These are phyloP conservation scores for Carassius gibelio DNA, from an alignment of 2,113 vertebrate species.

Conservation along the genomic window DNA sequence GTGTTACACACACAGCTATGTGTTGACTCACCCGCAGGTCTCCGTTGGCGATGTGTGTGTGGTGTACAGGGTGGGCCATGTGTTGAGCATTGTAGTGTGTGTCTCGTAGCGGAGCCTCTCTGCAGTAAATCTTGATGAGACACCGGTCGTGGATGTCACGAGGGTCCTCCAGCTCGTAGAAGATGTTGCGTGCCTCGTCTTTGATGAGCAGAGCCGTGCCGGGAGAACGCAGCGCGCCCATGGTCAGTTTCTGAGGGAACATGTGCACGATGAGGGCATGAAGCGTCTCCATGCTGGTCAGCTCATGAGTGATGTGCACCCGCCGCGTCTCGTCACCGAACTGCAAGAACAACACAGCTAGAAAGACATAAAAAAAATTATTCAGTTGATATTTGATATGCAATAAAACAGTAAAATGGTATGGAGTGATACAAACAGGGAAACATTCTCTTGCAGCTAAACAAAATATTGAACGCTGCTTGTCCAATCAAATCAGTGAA, in stretches of 20 bases:
- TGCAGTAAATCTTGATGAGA: conserved; percentile 96
- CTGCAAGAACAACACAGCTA: conserved; percentile 95
- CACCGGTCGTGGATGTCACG: conserved; percentile 96
- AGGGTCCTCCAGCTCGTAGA: conserved; percentile 96
- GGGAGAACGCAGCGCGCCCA: conserved; percentile 94
- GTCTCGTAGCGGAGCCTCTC: conserved; percentile 72
- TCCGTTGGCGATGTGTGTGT: conserved; percentile 89
- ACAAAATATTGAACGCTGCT: background rate
- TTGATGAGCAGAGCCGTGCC: conserved; percentile 97
- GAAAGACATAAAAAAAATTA: background rate
- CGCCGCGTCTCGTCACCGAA: conserved; percentile 93
- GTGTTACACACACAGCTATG: background rate
- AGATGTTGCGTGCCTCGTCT: conserved; percentile 93
- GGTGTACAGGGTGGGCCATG: conserved; percentile 85
- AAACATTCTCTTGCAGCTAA: background rate
- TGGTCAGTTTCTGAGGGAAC: conserved; percentile 98
- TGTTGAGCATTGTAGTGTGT: conserved; percentile 76
- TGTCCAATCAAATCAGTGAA: background rate
- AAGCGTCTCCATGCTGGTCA: conserved; percentile 96
- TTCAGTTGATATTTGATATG: background rate
- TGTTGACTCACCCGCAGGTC: conserved; percentile 86
- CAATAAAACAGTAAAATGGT: background rate
- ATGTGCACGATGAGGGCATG: conserved; percentile 97
- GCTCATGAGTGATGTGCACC: conserved; percentile 96
- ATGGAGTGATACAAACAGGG: background rate